Evolutionary conservation across 2,888 invertebrate species (phyloP).

Genomic region (Tetramorium bicarinatum): DNA sequence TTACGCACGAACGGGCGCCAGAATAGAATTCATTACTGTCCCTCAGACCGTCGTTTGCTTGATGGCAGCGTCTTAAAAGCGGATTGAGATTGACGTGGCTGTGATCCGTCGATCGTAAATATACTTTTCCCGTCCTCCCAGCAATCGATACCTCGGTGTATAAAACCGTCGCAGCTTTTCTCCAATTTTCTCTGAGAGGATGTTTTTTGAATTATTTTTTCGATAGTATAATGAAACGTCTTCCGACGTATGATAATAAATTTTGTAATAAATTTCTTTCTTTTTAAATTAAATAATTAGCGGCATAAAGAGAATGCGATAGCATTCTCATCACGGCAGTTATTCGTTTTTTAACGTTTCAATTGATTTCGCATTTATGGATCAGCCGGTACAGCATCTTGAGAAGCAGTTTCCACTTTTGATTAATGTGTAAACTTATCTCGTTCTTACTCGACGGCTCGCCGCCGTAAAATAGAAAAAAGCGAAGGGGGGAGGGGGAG

Average conservation of each 20-base stretch:
- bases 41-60: conserved; percentile 35
- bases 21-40: conserved; percentile 28
- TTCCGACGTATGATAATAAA: neutral
- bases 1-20: conserved; percentile 61
- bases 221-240: neutral
- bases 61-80: conserved; percentile 39
- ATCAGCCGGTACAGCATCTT: conserved; percentile 26
- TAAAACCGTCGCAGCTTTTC: neutral
- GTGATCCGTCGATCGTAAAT: conserved; percentile 5
- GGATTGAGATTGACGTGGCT: neutral
- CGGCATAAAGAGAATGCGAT: neutral
- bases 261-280: neutral
- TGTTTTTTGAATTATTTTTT: neutral
- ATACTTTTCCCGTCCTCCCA: neutral
- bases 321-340: neutral
- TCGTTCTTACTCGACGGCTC: conserved; percentile 33
- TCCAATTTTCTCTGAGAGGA: neutral
- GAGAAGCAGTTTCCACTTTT: conserved; percentile 52
- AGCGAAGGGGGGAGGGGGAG: neutral
- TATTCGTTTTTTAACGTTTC: neutral
- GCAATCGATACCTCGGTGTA: neutral
- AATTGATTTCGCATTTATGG: conserved; percentile 23
- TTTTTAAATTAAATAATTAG: neutral
- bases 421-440: conserved; percentile 54
- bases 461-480: conserved; percentile 46